phyloP scores from a whole-genome alignment of 1,140 invertebrate species.

The Bombus pascuorum region DNA sequence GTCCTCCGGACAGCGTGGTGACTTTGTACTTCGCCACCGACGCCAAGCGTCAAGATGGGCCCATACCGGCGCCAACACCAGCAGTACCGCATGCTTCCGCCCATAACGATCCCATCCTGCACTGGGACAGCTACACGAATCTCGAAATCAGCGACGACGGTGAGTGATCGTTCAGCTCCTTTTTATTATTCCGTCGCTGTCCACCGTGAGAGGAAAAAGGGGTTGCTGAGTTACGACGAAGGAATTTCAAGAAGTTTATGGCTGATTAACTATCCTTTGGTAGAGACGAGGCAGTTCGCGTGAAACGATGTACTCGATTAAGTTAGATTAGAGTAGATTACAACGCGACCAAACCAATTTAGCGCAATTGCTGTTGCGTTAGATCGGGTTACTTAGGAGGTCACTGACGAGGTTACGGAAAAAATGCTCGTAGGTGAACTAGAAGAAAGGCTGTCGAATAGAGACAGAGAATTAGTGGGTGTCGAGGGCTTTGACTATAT shows the following conservation, averaged over 20 bases:
- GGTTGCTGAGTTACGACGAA: background rate
- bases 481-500: background rate
- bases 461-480: background rate
- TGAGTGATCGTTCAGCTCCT: slow-evolving; percentile 65
- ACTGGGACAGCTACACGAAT: slow-evolving; percentile 93
- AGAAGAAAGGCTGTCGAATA: background rate
- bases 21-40: slow-evolving; percentile 90
- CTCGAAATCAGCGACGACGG: slow-evolving; percentile 84
- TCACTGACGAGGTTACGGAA: slow-evolving; percentile 5
- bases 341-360: slow-evolving; percentile 48
- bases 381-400: slow-evolving; percentile 35
- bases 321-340: slow-evolving; percentile 51
- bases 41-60: slow-evolving; percentile 83
- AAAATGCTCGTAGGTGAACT: background rate
- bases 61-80: slow-evolving; percentile 87
- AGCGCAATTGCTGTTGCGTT: slow-evolving; percentile 37
- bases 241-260: slow-evolving; percentile 22
- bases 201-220: too few species aligned
- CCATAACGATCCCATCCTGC: slow-evolving; percentile 88
- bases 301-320: slow-evolving; percentile 32
- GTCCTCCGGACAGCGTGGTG: slow-evolving; percentile 90
- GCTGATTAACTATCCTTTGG: background rate
- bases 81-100: slow-evolving; percentile 85
- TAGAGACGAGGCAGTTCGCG: slow-evolving; percentile 2
- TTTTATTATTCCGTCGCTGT: background rate